These are phyloP conservation scores for Cepaea hortensis DNA, from an alignment of 2,888 invertebrate species.

Conservation along the genomic window DNA sequence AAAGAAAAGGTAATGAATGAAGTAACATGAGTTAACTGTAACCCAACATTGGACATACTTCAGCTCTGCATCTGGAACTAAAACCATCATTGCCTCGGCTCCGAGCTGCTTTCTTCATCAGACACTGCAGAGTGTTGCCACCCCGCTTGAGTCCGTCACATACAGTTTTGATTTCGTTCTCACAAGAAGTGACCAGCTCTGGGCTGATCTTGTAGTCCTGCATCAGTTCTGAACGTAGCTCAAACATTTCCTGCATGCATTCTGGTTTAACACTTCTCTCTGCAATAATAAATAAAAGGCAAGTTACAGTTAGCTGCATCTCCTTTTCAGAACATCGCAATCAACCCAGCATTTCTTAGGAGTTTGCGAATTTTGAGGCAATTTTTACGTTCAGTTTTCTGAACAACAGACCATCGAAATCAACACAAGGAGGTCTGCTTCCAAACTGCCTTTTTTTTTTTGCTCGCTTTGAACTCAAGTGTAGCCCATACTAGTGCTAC, in stretches of 20 bases:
- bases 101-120: constrained; percentile 79
- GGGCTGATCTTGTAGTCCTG: constrained; percentile 95
- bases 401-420: too few species aligned
- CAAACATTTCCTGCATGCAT: constrained; percentile 91
- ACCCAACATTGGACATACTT: constrained; percentile 55
- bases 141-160: constrained; percentile 82
- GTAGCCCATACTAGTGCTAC: too few species aligned
- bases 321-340: too few species aligned
- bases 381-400: too few species aligned
- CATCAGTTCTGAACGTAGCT: constrained; percentile 92
- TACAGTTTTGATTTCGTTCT: constrained; percentile 85
- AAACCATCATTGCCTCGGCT: constrained; percentile 70
- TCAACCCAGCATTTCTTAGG: too few species aligned
- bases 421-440: too few species aligned
- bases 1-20: too few species aligned
- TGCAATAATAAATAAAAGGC: constrained; percentile 43
- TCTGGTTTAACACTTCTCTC: constrained; percentile 76
- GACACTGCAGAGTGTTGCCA: constrained; percentile 94
- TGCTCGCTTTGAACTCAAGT: too few species aligned
- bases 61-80: constrained; percentile 55
- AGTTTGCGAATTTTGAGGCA: too few species aligned
- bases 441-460: too few species aligned
- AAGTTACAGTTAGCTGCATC: too few species aligned
- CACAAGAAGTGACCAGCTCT: constrained; percentile 91
- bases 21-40: neutral